Conservation (phyloP, 2,113 vertebrate genomes). For the Eurystomus gularis region DNA sequence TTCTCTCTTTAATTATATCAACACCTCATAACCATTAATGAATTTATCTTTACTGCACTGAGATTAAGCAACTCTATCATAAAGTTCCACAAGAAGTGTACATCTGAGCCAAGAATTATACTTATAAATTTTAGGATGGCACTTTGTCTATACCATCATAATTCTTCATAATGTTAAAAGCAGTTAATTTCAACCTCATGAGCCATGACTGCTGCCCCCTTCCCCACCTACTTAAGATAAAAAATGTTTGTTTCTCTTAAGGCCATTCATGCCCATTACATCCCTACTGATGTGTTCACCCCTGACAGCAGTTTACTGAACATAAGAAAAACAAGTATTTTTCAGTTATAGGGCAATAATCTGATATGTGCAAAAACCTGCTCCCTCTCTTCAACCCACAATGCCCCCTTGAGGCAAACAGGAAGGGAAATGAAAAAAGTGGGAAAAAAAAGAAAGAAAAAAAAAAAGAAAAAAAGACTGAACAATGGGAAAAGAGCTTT, state of each 20-base stretch:
- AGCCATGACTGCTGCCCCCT: not conserved
- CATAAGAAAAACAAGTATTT: not conserved
- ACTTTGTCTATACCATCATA: not conserved
- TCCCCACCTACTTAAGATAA: constrained; percentile 22
- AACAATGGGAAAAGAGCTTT: not conserved
- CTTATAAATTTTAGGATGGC: not conserved
- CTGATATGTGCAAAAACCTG: not conserved
- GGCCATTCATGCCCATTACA: not conserved
- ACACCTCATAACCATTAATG: constrained; percentile 45
- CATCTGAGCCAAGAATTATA: constrained; percentile 2
- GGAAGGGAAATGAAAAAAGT: not conserved
- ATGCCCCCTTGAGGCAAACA: not conserved
- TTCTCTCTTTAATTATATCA: constrained; percentile 46
- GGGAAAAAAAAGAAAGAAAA: not conserved
- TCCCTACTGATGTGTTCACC: not conserved
- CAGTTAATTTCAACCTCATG: not conserved
- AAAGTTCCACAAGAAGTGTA: not conserved
- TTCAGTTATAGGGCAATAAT: not conserved
- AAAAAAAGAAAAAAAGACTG: not conserved
- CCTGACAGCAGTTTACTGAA: not conserved
- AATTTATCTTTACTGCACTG: constrained; percentile 31
- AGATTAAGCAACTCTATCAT: constrained; percentile 16
- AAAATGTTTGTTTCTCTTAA: constrained; percentile 12
- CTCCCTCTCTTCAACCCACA: not conserved
- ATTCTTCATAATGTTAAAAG: not conserved